These are phyloP conservation scores for Gymnosoma rotundatum DNA, from an alignment of 2,888 invertebrate genomes.

Conservation along the genomic window DNA sequence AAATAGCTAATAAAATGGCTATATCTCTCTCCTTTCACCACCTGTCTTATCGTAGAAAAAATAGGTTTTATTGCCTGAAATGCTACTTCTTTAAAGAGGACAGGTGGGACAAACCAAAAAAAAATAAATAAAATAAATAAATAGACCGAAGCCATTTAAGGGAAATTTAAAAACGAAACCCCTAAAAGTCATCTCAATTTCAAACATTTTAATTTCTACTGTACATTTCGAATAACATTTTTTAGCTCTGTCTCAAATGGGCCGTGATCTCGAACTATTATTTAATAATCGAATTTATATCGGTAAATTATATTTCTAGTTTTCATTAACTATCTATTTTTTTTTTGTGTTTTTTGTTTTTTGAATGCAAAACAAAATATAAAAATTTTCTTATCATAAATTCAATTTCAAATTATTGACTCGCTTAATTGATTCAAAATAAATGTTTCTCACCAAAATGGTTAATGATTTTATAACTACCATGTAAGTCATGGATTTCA, in stretches of 20 bases:
- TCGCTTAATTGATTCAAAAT: slow-evolving; percentile 8
- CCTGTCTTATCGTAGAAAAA: too few relatives aligned
- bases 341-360: neutral
- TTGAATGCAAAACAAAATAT: neutral
- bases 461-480: slow-evolving; percentile 69
- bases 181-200: too few relatives aligned
- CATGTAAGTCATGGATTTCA: slow-evolving; percentile 53
- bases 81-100: too few relatives aligned
- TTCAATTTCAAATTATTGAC: slow-evolving; percentile 6
- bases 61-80: too few relatives aligned
- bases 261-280: neutral
- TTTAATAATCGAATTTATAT: slow-evolving; percentile 1
- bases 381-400: neutral
- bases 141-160: too few relatives aligned
- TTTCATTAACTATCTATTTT: neutral
- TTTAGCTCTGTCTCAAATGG: neutral
- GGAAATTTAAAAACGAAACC: too few relatives aligned
- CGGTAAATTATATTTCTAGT: neutral
- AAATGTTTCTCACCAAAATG: slow-evolving; percentile 71
- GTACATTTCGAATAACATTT: neutral
- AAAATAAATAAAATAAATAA: too few relatives aligned
- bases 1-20: too few relatives aligned
- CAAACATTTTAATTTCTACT: neutral
- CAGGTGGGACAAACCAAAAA: too few relatives aligned
- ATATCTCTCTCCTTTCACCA: too few relatives aligned